Evolutionary conservation across 2,113 vertebrate species (phyloP), one percentile per base, ranked within the genome.

Genomic region (Stigmatopora argus): DNA sequence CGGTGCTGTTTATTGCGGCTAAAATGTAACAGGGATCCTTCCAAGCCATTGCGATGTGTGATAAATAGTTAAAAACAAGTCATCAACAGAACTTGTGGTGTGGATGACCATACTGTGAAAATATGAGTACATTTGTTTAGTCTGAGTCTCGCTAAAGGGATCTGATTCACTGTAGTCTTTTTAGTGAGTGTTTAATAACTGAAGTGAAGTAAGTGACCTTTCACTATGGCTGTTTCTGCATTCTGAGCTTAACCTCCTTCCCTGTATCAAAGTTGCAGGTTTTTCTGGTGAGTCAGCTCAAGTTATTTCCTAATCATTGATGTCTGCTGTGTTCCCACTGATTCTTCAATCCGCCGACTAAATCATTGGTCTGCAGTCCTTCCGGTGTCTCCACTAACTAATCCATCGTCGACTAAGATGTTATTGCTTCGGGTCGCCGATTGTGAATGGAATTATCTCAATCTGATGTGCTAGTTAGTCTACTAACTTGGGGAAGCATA

Each of bases 1-100:
- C 68, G 72, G 19, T 70, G 65, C 41, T 44, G 56, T 56, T 31
- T 49, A 76, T 68, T 70, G 19, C 56, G 56, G 18, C 62, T 46
- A 52, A 62, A 67, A 74, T 63, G 9, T 45, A 46, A 64, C 60
- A 18, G 15, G 12, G 13, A 45, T 14, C 53, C 26, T 15, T 13
- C 21, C 23, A 56, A 23, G 14, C 7, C 10, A 23, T 53, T 23
- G 26, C 23, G 15, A 13, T 17, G 26, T 56, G 53, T 56, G 23
- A 31, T 31, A 31, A 56, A 17, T 31, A 56, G 53, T 31, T 31
- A 14, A 17, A 53, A 14, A 56, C 7, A 56, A 31, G 38, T 14
- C 23, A 15, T 13, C 51, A 23, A 53, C 11, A 3, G 13, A 23
- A 21, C 51, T 18, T 17, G 46, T 5, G 15, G 46, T 13, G 46